Evolutionary conservation across 1,140 invertebrate species (phyloP), one percentile per base, ranked within the genome.

Genomic region (Doryteuthis pealeii): DNA sequence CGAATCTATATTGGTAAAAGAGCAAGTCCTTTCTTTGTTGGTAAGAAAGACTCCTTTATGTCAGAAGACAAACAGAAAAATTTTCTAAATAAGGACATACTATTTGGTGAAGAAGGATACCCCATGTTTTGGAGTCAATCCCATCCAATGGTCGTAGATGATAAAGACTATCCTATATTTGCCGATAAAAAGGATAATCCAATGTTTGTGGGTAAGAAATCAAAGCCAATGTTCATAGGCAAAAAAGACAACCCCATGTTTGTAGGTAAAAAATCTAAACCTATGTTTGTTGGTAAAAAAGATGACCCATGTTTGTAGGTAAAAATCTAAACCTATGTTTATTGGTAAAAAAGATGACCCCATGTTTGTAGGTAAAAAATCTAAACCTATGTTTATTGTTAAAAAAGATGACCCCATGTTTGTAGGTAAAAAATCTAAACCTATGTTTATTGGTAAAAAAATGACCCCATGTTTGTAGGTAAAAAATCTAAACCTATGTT

Each of bases 1-100:
- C n/a, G n/a, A n/a, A n/a, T 28, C 18, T 77, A 74, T 74, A 73
- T 77, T 43, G 76, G 73, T 30, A 74, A 77, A 43, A 18, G 76
- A 62, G 35, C 28, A 58, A 26, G n/a, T 12, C 73, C 76, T 30
- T 40, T 4, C 8, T 74, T 77, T 72, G 66, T 72, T 26, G 76
- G 76, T 4, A 77, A 77, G 45, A 33, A 73, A 35, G 74, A 77
- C 35, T 12, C 8, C n/a, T n/a, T n/a, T n/a, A n/a, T n/a, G n/a
- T 2, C 76, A 72, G 22, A 70, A 33, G 26, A 74, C 74, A 74
- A 70, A 74, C 30, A 73, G 76, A 45, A 77, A 74, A 45, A 35
- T 72, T 6, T 74, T 69, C 30, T 31, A n/a, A 45, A 72, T 73
- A 14, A n/a, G n/a, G n/a, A n/a, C n/a, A n/a, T n/a, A n/a, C n/a